Evolutionary conservation across 2,888 invertebrate genomes (phyloP), one percentile per base, ranked within the genome.

Genomic region (Schizaphis graminum): DNA sequence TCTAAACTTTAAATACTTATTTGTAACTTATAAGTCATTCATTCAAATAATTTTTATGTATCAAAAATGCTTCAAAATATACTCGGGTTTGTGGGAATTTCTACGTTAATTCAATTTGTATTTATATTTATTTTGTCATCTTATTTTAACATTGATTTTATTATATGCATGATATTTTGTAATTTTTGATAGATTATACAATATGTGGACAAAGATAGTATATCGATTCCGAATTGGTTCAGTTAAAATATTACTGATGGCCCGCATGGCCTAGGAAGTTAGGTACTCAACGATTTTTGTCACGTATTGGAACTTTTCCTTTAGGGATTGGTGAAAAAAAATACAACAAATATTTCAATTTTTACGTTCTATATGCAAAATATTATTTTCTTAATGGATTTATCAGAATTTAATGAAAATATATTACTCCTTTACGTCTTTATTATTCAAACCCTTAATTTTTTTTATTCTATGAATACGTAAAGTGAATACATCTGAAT

Each of bases 311-410:
- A 49, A 49, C n/a, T 87, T 21, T 44, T 85, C 44, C 44, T 85
- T 44, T 28, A 4, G 53, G 87, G 47, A 49, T 21, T n/a, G 87
- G n/a, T 0, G 49, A n/a, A 26, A 47, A 47, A 47, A 28, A 28
- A 28, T n/a, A 85, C 28, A 21, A 49, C 24, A 57, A 57, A 41
- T 57, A 57, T 89, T 57, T 57, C 41, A 57, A 89, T 57, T 89
- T 57, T 11, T 56, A 26, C 41, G 57, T 28, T 41, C 28, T 57
- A 28, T 57, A 89, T 89, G 89, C 89, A 89, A 89, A 89, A 57
- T 41, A 41, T 57, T 89, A 26, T 89, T 89, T 89, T 56, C 28
- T 44, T 41, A 89, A 28, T 44, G 41, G 57, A 57, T 89, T 57
- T 57, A 57, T 57, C 26, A 13, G 57, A 56, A 44, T 89, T 56